These are phyloP conservation scores for Rhabdomys pumilio DNA, from an alignment of 2,797 vertebrate genomes.

Conservation along the genomic window DNA sequence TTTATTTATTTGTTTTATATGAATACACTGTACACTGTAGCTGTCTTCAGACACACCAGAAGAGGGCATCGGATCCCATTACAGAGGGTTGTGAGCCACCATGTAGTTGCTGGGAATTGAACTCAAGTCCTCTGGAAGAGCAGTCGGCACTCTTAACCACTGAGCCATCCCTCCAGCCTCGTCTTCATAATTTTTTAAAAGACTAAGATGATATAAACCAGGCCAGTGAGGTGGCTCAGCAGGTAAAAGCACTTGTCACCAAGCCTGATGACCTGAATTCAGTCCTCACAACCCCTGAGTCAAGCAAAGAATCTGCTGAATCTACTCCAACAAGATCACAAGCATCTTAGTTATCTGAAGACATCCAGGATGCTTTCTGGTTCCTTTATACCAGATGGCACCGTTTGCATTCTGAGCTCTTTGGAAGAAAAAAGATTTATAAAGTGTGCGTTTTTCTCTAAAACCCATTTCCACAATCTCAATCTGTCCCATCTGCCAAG, in stretches of 20 bases:
- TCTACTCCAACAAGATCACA: not conserved
- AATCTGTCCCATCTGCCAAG: not conserved
- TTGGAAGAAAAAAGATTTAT: not conserved
- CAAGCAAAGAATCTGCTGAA: not conserved
- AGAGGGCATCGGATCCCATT: too few relatives aligned
- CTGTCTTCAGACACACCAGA: too few relatives aligned
- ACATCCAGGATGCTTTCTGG: not conserved
- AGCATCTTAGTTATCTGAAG: not conserved
- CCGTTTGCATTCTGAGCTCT: slow-evolving; percentile 51
- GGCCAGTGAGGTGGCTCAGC: too few relatives aligned
- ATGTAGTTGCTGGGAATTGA: too few relatives aligned
- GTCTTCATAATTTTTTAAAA: not conserved
- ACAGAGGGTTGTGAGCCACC: too few relatives aligned
- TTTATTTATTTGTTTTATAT: too few relatives aligned
- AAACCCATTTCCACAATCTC: slow-evolving; percentile 9
- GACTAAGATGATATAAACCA: not conserved
- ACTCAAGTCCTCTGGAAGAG: too few relatives aligned
- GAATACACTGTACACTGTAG: too few relatives aligned
- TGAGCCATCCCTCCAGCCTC: too few relatives aligned
- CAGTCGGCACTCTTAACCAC: too few relatives aligned
- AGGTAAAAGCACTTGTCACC: not conserved
- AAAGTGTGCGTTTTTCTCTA: slow-evolving; percentile 48
- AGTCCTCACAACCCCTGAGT: too few relatives aligned
- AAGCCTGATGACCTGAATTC: not conserved
- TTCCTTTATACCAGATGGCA: not conserved